Conservation (phyloP, 2,797 vertebrate species). For the Micrastur ruficollis region DNA sequence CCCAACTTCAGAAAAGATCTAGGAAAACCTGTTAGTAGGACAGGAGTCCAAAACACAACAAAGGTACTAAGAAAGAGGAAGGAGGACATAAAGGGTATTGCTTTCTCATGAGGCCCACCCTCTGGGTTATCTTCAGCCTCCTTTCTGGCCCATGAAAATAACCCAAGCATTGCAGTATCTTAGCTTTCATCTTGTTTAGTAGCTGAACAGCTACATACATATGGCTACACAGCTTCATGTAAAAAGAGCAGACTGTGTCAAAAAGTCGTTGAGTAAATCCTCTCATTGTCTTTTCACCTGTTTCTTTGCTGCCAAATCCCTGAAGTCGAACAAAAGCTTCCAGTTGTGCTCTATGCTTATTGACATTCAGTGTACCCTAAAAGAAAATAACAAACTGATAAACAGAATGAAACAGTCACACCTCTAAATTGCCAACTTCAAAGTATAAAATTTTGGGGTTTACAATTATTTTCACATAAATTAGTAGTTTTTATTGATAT, state of each 20-base stretch:
- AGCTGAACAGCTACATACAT: not conserved
- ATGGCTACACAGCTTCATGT: not conserved
- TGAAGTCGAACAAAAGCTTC: slow-evolving; percentile 87
- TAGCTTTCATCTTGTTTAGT: not conserved
- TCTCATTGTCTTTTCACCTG: slow-evolving; percentile 50
- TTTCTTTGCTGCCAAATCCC: slow-evolving; percentile 81
- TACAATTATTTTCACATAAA: not conserved
- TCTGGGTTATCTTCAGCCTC: not conserved
- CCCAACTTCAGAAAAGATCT: not conserved
- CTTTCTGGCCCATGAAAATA: not conserved
- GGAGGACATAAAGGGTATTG: not conserved
- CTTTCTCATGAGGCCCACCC: not conserved
- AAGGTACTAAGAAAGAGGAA: not conserved
- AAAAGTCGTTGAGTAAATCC: not conserved
- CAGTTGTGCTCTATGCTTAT: slow-evolving; percentile 87
- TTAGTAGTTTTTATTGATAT: not conserved
- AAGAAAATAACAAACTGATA: not conserved
- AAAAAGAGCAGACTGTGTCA: not conserved
- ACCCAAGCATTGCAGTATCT: not conserved
- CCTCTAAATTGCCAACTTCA: not conserved
- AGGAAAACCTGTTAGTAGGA: not conserved
- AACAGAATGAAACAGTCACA: not conserved
- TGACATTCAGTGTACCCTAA: slow-evolving; percentile 89
- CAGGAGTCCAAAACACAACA: not conserved
- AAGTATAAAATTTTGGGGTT: fast-evolving